Percentiles rank a stretch among this genome's conserved stretches.
These are phyloP conservation scores for Sternotherus odoratus DNA, from an alignment of 2,797 vertebrate genomes.

Conservation along the genomic window DNA sequence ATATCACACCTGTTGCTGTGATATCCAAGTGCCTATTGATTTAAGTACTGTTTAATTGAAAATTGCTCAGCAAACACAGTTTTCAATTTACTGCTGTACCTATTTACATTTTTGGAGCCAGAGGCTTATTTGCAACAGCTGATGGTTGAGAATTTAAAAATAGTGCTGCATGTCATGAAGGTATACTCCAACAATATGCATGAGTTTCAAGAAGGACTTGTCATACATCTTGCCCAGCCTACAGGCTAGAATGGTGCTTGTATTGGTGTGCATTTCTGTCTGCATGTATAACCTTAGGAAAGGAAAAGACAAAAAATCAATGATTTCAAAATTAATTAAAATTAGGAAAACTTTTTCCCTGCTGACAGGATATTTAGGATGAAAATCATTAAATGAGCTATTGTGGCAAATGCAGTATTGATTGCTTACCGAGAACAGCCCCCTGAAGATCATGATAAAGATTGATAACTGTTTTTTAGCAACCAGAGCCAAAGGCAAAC, in stretches of 20 bases:
- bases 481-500: slow-evolving; percentile 59
- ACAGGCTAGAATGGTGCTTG: slow-evolving; percentile 36
- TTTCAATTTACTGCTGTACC: slow-evolving; percentile 57
- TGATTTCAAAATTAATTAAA: slow-evolving; percentile 79
- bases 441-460: slow-evolving; percentile 67
- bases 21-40: slow-evolving; percentile 22
- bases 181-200: slow-evolving; percentile 12
- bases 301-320: slow-evolving; percentile 69
- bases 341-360: slow-evolving; percentile 67
- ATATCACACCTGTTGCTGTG: not conserved
- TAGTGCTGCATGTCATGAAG: slow-evolving; percentile 1
- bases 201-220: slow-evolving; percentile 19
- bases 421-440: slow-evolving; percentile 69
- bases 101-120: slow-evolving; percentile 35
- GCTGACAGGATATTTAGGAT: slow-evolving; percentile 76
- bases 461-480: slow-evolving; percentile 65
- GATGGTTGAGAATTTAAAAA: slow-evolving; percentile 54
- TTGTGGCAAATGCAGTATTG: slow-evolving; percentile 76
- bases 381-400: slow-evolving; percentile 80
- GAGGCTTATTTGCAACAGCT: slow-evolving; percentile 36
- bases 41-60: slow-evolving; percentile 50
- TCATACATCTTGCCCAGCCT: slow-evolving; percentile 50
- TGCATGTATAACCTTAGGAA: slow-evolving; percentile 51
- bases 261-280: slow-evolving; percentile 10
- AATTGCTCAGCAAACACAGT: slow-evolving; percentile 36